A percentile compares a stretch with the other conserved stretches of the same genome.
phyloP scores from a whole-genome alignment of 2,113 vertebrate species.

The Acanthisitta chloris region DNA sequence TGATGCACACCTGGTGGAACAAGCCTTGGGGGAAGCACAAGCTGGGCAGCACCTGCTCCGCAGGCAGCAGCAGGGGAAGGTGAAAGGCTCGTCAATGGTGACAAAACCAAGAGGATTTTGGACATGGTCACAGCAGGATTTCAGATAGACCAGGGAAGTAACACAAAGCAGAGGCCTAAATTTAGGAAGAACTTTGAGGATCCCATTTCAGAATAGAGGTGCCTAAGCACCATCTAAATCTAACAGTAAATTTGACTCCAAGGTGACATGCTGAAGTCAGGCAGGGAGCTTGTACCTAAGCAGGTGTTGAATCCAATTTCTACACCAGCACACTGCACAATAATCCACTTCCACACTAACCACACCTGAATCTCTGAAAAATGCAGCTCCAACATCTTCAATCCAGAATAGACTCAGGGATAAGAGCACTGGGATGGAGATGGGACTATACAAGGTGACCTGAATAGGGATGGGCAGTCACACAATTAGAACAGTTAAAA shows the following conservation, averaged over 20 bases:
- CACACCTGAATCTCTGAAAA: neutral
- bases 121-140: neutral
- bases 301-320: neutral
- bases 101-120: neutral
- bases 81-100: accelerated
- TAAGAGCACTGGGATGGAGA: neutral
- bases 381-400: neutral
- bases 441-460: conserved; percentile 7
- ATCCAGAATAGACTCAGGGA: neutral
- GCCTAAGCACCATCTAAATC: neutral
- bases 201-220: neutral
- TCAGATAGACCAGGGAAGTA: neutral
- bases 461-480: neutral
- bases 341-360: neutral
- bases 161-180: neutral
- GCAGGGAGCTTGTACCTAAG: neutral
- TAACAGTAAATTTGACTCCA: neutral
- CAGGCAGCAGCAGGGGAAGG: neutral
- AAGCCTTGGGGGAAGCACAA: neutral
- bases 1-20: neutral
- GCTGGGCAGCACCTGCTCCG: neutral
- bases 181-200: neutral
- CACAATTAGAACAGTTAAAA: conserved; percentile 7
- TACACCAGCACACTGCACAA: neutral
- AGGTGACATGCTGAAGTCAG: neutral